phyloP scores from a whole-genome alignment of 2,797 vertebrate species.

The Rhinatrema bivittatum region DNA sequence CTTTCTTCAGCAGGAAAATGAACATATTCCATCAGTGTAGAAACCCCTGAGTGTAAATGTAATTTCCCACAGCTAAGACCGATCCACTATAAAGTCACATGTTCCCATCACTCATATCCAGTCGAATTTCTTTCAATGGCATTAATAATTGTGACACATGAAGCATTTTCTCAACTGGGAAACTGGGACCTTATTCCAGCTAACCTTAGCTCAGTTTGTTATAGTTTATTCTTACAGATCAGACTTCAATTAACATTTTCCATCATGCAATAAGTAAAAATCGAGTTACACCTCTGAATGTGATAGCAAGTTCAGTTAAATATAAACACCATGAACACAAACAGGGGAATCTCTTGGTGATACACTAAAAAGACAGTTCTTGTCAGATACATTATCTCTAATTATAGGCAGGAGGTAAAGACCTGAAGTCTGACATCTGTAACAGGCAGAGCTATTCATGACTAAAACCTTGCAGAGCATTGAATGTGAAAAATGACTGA shows the following conservation, averaged over 20 bases:
- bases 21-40: constrained; percentile 32
- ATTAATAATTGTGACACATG: constrained; percentile 44
- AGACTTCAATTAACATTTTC: constrained; percentile 32
- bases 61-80: constrained; percentile 37
- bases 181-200: constrained; percentile 27
- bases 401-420: too few relatives aligned
- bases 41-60: constrained; percentile 39
- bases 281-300: too few relatives aligned
- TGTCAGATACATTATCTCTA: too few relatives aligned
- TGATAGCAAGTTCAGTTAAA: too few relatives aligned
- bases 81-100: constrained; percentile 32
- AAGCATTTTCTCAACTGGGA: constrained; percentile 35
- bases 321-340: too few relatives aligned
- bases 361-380: too few relatives aligned
- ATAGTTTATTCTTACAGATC: constrained; percentile 24
- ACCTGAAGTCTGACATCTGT: too few relatives aligned
- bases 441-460: too few relatives aligned
- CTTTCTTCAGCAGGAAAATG: constrained; percentile 31
- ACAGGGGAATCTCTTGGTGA: too few relatives aligned
- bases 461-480: too few relatives aligned
- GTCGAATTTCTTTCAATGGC: constrained; percentile 19
- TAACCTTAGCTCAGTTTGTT: constrained; percentile 41
- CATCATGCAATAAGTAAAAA: too few relatives aligned
- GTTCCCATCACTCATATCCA: constrained; percentile 18
- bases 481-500: too few relatives aligned